Conservation (phyloP, 2,888 invertebrate genomes). For the Catonia carolina region DNA sequence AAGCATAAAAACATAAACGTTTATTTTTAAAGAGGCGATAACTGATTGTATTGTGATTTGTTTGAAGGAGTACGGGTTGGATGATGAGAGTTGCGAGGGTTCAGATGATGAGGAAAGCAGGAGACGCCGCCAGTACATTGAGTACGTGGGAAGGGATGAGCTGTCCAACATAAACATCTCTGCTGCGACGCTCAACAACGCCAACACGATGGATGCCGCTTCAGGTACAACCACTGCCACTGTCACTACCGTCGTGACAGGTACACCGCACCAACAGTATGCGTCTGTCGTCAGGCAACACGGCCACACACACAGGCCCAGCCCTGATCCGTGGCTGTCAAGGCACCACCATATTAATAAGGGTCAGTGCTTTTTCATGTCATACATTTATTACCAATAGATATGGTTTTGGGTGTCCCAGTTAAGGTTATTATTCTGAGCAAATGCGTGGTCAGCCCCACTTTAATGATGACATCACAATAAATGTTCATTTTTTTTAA, state of each 20-base stretch:
- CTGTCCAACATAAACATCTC: constrained; percentile 22
- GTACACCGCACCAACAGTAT: background rate
- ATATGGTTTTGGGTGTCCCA: too few relatives aligned
- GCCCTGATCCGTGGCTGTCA: constrained; percentile 42
- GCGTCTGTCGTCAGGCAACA: constrained; percentile 22
- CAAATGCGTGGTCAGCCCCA: too few relatives aligned
- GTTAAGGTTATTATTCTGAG: too few relatives aligned
- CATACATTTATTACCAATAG: too few relatives aligned
- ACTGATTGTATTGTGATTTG: too few relatives aligned
- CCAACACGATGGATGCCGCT: constrained; percentile 35
- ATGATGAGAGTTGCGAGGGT: constrained; percentile 63
- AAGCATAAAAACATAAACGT: too few relatives aligned
- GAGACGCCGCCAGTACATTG: constrained; percentile 26
- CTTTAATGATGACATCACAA: too few relatives aligned
- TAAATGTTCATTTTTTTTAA: too few relatives aligned
- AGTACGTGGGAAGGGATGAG: constrained; percentile 28
- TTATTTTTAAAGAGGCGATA: too few relatives aligned
- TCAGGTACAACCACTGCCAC: constrained; percentile 39
- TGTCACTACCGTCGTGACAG: constrained; percentile 29
- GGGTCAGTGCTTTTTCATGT: background rate
- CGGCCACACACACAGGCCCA: constrained; percentile 36
- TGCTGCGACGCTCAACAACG: constrained; percentile 31
- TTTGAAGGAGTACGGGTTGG: constrained; percentile 70
- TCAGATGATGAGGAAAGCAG: constrained; percentile 48
- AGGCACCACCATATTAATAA: constrained; percentile 14